Percentiles rank a stretch among this genome's conserved stretches.
Evolutionary conservation across 1,140 invertebrate species (phyloP).

Genomic region (Brachionus manjavacas): DNA sequence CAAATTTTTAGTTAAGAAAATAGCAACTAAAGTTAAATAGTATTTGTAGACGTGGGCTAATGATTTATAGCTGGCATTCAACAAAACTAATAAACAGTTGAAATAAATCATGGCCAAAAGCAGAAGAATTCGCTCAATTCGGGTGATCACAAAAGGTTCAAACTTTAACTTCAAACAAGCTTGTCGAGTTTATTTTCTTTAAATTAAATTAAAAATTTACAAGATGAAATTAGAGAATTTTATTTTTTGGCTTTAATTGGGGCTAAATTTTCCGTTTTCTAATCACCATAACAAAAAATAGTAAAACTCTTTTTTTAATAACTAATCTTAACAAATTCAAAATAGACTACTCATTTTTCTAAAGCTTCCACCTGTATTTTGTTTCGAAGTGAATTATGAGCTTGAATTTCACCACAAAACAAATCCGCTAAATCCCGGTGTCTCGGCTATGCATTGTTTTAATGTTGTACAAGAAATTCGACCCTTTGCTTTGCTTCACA

Average conservation of each 20-base stretch:
- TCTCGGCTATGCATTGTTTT: neutral
- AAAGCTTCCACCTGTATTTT: neutral
- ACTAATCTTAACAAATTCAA: neutral
- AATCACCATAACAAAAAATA: neutral
- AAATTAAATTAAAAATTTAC: neutral
- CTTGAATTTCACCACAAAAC: neutral
- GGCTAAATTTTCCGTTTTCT: neutral
- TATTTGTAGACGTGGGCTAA: neutral
- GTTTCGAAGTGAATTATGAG: neutral
- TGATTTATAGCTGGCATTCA: neutral
- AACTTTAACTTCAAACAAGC: neutral
- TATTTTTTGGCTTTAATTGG: neutral
- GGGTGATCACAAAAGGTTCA: neutral
- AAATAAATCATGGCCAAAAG: neutral
- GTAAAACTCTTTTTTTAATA: neutral
- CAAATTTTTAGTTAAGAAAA: neutral
- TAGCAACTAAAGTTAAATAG: neutral
- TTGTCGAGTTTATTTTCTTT: neutral
- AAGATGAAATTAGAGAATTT: neutral
- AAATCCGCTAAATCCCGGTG: neutral
- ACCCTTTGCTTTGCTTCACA: neutral
- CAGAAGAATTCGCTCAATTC: neutral
- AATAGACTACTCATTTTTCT: neutral
- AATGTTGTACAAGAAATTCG: neutral
- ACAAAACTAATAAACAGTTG: neutral